A percentile compares a stretch with the other conserved stretches of the same genome.
phyloP scores from a whole-genome alignment of 2,113 vertebrate genomes.

The Bubo bubo region DNA sequence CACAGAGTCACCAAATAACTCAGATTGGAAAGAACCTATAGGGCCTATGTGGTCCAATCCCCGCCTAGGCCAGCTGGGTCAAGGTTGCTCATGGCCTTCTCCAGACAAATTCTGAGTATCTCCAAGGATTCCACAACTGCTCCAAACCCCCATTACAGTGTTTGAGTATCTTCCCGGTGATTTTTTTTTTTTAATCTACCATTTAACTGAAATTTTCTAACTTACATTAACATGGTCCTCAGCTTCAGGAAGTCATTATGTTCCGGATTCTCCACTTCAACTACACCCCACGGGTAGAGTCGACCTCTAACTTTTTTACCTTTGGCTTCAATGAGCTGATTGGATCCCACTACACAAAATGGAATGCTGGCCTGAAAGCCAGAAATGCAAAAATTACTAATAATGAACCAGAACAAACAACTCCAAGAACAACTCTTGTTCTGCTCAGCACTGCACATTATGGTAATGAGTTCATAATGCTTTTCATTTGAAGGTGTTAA shows the following conservation, averaged over 20 bases:
- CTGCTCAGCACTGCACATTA: background rate
- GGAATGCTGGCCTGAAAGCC: constrained; percentile 90
- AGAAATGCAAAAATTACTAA: background rate
- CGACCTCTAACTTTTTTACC: constrained; percentile 98
- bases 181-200: background rate
- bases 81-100: background rate
- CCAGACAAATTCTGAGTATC: background rate
- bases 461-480: background rate
- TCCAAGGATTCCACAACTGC: background rate
- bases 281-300: constrained; percentile 96
- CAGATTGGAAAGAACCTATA: background rate
- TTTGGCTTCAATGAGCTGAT: constrained; percentile 97
- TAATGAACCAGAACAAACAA: background rate
- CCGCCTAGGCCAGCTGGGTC: background rate
- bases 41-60: background rate
- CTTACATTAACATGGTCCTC: constrained; percentile 98
- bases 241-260: constrained; percentile 98
- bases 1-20: background rate
- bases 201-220: background rate
- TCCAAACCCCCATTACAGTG: rapidly evolving
- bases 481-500: background rate
- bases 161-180: background rate
- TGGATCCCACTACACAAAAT: constrained; percentile 96
- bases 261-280: constrained; percentile 98
- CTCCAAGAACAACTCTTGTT: background rate